Conservation (phyloP, 64 coral and sea anemone species). For the Porites lutea region DNA sequence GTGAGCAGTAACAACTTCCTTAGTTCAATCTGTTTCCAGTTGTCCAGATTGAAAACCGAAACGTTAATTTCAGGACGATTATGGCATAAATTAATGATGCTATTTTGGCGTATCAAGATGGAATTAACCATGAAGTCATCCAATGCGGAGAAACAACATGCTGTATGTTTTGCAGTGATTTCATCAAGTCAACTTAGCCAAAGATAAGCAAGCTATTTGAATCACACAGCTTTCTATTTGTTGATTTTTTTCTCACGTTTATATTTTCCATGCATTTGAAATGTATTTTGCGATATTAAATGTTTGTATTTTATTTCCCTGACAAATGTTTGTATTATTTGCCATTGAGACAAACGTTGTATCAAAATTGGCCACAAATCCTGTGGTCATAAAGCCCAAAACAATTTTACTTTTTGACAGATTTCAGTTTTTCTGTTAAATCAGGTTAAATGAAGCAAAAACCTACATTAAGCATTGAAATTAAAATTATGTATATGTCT, state of each 20-base stretch:
- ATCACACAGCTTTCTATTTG: background rate
- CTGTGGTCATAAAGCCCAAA: background rate
- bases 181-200: background rate
- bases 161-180: background rate
- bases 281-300: no score
- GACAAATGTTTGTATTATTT: no score
- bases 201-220: background rate
- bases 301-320: background rate
- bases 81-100: background rate
- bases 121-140: background rate
- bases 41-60: background rate
- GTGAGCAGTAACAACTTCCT: background rate
- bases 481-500: no score
- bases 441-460: no score
- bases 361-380: slow-evolving; percentile 1
- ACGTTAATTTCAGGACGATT: background rate
- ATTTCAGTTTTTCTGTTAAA: no score
- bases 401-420: no score
- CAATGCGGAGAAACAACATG: background rate
- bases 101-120: background rate
- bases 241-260: background rate
- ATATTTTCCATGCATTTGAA: background rate
- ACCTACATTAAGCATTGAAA: no score
- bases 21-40: background rate
- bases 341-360: background rate